A percentile compares a stretch with the other conserved stretches of the same genome.
phyloP scores from a whole-genome alignment of 2,113 vertebrate genomes.

The Oncorhynchus masou region DNA sequence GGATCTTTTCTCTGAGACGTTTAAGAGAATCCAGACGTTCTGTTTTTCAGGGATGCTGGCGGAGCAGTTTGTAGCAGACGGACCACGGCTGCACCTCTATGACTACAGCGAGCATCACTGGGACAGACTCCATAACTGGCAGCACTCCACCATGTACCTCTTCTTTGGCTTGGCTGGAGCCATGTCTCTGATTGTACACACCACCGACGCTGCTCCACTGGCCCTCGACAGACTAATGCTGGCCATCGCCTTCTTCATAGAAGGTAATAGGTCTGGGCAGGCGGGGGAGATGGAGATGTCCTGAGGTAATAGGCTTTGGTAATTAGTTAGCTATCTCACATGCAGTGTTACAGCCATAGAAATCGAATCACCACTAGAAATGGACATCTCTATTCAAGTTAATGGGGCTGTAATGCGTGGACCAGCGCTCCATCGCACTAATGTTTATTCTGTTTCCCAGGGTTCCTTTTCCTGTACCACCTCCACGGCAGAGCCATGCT shows the following conservation, averaged over 20 bases:
- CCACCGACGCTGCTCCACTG: slow-evolving; percentile 73
- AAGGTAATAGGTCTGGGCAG: slow-evolving; percentile 76
- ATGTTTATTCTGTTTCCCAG: slow-evolving; percentile 56
- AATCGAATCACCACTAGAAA: too few species aligned
- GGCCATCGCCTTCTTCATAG: slow-evolving; percentile 86
- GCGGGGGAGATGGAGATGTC: not conserved
- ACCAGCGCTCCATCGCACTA: too few species aligned
- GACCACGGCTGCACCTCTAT: slow-evolving; percentile 82
- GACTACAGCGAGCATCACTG: slow-evolving; percentile 80
- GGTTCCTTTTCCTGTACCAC: slow-evolving; percentile 91
- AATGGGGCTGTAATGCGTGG: too few species aligned
- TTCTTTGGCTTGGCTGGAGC: slow-evolving; percentile 85
- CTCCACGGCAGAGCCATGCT: slow-evolving; percentile 86
- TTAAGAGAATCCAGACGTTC: not conserved
- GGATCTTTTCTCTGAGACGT: not conserved
- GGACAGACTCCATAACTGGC: slow-evolving; percentile 86
- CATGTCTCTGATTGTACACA: slow-evolving; percentile 78
- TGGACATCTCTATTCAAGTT: too few species aligned
- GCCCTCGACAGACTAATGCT: slow-evolving; percentile 84
- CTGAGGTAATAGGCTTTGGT: too few species aligned
- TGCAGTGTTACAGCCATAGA: too few species aligned
- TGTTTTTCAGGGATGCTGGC: slow-evolving; percentile 81
- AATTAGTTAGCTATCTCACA: too few species aligned
- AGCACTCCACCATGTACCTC: slow-evolving; percentile 93
- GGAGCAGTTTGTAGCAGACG: slow-evolving; percentile 82